These are phyloP conservation scores for Parasteatoda lunata DNA, from an alignment of 2,888 invertebrate species.

Conservation along the genomic window DNA sequence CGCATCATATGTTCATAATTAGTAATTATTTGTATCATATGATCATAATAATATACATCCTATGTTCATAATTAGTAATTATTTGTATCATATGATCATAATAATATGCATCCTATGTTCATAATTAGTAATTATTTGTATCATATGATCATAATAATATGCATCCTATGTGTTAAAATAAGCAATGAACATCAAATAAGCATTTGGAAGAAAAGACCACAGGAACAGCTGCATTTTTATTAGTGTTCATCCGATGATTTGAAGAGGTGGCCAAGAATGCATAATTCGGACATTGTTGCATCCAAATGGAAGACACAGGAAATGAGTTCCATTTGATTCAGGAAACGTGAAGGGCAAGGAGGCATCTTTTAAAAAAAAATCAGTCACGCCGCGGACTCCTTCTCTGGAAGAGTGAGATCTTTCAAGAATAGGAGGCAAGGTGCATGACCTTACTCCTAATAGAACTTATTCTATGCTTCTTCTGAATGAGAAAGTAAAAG, in stretches of 20 bases:
- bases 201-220: no score
- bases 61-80: no score
- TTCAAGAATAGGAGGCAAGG: background rate
- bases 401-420: background rate
- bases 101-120: no score
- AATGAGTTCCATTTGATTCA: slow-evolving; percentile 22
- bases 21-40: no score
- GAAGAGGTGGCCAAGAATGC: background rate
- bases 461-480: background rate
- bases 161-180: no score
- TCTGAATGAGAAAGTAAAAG: background rate
- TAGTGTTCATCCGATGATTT: background rate
- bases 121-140: no score
- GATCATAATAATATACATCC: no score
- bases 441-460: background rate
- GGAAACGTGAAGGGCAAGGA: slow-evolving; percentile 21
- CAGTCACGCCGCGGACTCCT: slow-evolving; percentile 26
- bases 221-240: no score
- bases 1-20: no score
- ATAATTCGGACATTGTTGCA: background rate
- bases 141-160: no score
- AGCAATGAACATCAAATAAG: no score
- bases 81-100: no score
- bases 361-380: background rate
- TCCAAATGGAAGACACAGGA: slow-evolving; percentile 21